These are phyloP conservation scores for Rhyacichthys aspro DNA, from an alignment of 2,797 vertebrate genomes.

Conservation along the genomic window DNA sequence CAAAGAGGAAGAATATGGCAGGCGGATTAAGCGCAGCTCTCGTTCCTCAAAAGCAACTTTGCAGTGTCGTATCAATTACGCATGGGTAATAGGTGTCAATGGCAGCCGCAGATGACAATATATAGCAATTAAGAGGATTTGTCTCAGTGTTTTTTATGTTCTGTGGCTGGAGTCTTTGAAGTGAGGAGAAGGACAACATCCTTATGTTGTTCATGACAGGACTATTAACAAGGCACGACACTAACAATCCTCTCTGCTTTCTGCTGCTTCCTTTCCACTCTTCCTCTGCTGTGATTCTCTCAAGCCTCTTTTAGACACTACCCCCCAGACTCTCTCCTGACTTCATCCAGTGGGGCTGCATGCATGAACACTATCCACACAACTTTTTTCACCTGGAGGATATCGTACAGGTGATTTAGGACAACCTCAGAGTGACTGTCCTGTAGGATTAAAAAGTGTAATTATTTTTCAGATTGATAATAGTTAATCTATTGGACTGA, in stretches of 20 bases:
- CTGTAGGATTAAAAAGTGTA: too few relatives aligned
- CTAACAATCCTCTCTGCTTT: conserved; percentile 32
- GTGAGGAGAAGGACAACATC: conserved; percentile 59
- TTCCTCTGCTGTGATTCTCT: conserved; percentile 27
- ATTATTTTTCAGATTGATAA: too few relatives aligned
- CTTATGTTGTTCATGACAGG: conserved; percentile 48
- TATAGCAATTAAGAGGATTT: conserved; percentile 75
- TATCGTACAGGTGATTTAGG: too few relatives aligned
- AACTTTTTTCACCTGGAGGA: too few relatives aligned
- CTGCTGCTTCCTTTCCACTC: conserved; percentile 23
- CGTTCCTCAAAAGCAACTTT: conserved; percentile 74
- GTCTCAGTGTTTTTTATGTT: conserved; percentile 61
- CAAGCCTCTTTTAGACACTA: conserved; percentile 11
- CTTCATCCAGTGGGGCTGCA: background rate
- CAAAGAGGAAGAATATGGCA: conserved; percentile 66
- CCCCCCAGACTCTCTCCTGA: conserved; percentile 14
- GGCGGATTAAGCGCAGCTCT: conserved; percentile 67
- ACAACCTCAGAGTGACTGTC: too few relatives aligned
- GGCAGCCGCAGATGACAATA: conserved; percentile 67
- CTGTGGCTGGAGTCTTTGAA: conserved; percentile 37
- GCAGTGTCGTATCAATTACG: conserved; percentile 72
- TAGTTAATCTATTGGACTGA: too few relatives aligned
- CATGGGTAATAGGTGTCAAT: conserved; percentile 76
- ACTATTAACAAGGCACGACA: conserved; percentile 49
- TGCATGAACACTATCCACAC: too few relatives aligned